Evolutionary conservation across 2,113 vertebrate genomes (phyloP).

Genomic region (Rhinoderma darwinii): DNA sequence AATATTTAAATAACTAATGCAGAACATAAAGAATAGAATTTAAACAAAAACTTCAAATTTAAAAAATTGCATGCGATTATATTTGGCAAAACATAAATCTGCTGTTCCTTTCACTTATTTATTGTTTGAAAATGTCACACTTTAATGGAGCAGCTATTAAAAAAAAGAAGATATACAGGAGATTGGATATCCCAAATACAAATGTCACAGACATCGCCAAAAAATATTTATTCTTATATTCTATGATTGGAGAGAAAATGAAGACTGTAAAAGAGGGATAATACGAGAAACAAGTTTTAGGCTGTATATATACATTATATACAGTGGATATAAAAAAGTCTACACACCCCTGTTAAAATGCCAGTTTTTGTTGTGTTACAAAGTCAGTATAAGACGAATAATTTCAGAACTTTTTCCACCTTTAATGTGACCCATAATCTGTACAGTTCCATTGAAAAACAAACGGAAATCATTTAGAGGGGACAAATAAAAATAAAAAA

Average conservation of each 20-base stretch:
- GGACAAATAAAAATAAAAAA: too few species aligned
- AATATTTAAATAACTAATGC: conserved; percentile 47
- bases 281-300: not conserved
- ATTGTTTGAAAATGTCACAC: conserved; percentile 29
- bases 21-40: conserved; percentile 29
- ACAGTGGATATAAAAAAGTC: not conserved
- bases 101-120: conserved; percentile 22
- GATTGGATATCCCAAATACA: conserved; percentile 2
- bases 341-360: too few species aligned
- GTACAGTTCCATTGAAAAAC: too few species aligned
- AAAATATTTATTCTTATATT: conserved; percentile 6
- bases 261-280: not conserved
- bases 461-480: too few species aligned
- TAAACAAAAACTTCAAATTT: conserved; percentile 27
- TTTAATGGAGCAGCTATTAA: conserved; percentile 35
- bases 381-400: too few species aligned
- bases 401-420: too few species aligned
- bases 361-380: too few species aligned
- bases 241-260: not conserved
- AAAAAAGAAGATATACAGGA: conserved; percentile 13
- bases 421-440: too few species aligned
- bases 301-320: not conserved
- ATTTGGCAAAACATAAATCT: conserved; percentile 35
- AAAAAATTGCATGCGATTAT: conserved; percentile 14
- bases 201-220: not conserved